A percentile compares a stretch with the other conserved stretches of the same genome.
These are phyloP conservation scores for Parapsyche elsis DNA, from an alignment of 1,140 invertebrate genomes.

Conservation along the genomic window DNA sequence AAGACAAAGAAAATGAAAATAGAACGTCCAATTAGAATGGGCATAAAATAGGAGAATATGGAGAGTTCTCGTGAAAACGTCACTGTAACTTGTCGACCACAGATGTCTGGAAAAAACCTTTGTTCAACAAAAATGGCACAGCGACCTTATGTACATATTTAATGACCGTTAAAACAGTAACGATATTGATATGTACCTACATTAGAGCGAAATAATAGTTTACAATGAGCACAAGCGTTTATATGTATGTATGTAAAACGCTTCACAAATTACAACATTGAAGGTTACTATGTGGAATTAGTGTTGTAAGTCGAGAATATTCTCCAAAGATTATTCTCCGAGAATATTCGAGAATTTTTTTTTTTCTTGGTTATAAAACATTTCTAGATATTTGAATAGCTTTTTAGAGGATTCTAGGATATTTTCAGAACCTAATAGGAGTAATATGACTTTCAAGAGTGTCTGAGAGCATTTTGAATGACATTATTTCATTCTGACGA, in stretches of 20 bases:
- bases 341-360: too few species aligned
- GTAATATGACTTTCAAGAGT: too few species aligned
- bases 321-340: too few species aligned
- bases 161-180: background rate
- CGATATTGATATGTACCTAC: background rate
- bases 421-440: too few species aligned
- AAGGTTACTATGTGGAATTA: too few species aligned
- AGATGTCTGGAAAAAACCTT: background rate
- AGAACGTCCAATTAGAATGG: slow-evolving; percentile 36
- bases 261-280: background rate
- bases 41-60: slow-evolving; percentile 2
- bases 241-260: background rate
- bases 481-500: too few species aligned
- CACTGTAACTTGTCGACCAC: background rate
- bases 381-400: too few species aligned
- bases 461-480: too few species aligned
- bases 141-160: background rate
- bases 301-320: too few species aligned
- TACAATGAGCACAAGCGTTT: too few species aligned
- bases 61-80: slow-evolving; percentile 19
- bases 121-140: background rate
- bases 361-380: too few species aligned
- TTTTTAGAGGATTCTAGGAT: too few species aligned
- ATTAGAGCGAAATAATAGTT: background rate
- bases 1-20: slow-evolving; percentile 7